phyloP scores from a whole-genome alignment of 2,888 invertebrate genomes.

The Zygogramma bicolorata region DNA sequence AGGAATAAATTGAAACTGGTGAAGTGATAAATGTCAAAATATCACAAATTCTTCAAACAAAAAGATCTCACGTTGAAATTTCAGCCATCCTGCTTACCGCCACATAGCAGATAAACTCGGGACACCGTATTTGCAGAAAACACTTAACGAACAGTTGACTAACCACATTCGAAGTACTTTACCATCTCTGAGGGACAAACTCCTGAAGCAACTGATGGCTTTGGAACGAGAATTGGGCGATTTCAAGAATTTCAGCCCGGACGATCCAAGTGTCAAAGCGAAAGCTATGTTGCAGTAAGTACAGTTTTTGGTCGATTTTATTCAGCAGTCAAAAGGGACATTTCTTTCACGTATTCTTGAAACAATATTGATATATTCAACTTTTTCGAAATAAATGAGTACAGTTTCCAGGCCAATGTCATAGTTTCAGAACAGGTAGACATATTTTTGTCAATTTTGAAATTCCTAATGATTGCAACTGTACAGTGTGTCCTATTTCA shows the following conservation, averaged over 20 bases:
- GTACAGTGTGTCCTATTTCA: too few species aligned
- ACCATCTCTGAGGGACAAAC: conserved; percentile 92
- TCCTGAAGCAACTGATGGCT: conserved; percentile 94
- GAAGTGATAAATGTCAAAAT: neutral
- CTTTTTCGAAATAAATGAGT: too few species aligned
- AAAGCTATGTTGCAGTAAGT: conserved; percentile 99
- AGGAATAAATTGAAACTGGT: too few species aligned
- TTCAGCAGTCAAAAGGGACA: neutral
- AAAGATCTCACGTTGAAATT: conserved; percentile 20
- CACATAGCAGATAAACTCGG: conserved; percentile 98
- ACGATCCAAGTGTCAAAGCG: conserved; percentile 98
- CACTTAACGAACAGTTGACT: conserved; percentile 97
- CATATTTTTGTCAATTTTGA: too few species aligned
- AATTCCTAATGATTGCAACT: too few species aligned
- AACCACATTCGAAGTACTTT: conserved; percentile 99
- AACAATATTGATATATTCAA: too few species aligned
- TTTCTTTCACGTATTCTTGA: too few species aligned
- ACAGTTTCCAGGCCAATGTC: too few species aligned
- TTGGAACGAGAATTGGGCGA: conserved; percentile 99
- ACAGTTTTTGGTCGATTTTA: neutral
- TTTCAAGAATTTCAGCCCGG: conserved; percentile 97
- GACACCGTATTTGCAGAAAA: conserved; percentile 95
- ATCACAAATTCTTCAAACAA: too few species aligned
- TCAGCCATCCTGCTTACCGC: conserved; percentile 92
- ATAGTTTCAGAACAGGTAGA: too few species aligned